Evolutionary conservation across 2,113 vertebrate genomes (phyloP).

Genomic region (Brachionichthys hirsutus): DNA sequence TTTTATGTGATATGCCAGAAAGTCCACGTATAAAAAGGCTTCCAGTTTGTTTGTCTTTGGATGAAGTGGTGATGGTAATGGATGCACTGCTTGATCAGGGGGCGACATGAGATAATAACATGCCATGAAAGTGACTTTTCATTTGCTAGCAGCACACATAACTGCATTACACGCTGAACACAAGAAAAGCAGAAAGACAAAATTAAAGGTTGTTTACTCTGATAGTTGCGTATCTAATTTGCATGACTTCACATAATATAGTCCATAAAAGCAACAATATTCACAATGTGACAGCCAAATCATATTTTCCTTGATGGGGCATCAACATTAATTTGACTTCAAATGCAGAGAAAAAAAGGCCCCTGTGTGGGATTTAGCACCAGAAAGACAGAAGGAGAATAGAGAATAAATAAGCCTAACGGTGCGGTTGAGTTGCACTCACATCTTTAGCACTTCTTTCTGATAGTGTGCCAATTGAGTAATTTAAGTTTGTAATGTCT

Average conservation of each 20-base stretch:
- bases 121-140: conserved; percentile 77
- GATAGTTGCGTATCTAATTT: conserved; percentile 70
- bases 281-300: conserved; percentile 68
- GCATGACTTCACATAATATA: conserved; percentile 76
- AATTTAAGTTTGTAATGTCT: conserved; percentile 57
- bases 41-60: conserved; percentile 55
- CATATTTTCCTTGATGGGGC: conserved; percentile 64
- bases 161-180: conserved; percentile 72
- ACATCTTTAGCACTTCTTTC: conserved; percentile 71
- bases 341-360: conserved; percentile 17
- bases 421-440: conserved; percentile 41
- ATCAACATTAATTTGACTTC: conserved; percentile 58
- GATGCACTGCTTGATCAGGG: conserved; percentile 64
- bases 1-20: conserved; percentile 1
- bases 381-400: background rate
- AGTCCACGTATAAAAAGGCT: conserved; percentile 30
- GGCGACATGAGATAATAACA: conserved; percentile 66
- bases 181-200: conserved; percentile 72
- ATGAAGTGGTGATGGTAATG: conserved; percentile 53
- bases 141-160: conserved; percentile 70
- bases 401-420: conserved; percentile 10
- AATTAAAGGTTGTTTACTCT: conserved; percentile 74
- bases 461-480: conserved; percentile 46
- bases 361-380: conserved; percentile 7
- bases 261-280: conserved; percentile 66